phyloP scores from a whole-genome alignment of 2,888 invertebrate genomes.

The Tenodera sinensis region DNA sequence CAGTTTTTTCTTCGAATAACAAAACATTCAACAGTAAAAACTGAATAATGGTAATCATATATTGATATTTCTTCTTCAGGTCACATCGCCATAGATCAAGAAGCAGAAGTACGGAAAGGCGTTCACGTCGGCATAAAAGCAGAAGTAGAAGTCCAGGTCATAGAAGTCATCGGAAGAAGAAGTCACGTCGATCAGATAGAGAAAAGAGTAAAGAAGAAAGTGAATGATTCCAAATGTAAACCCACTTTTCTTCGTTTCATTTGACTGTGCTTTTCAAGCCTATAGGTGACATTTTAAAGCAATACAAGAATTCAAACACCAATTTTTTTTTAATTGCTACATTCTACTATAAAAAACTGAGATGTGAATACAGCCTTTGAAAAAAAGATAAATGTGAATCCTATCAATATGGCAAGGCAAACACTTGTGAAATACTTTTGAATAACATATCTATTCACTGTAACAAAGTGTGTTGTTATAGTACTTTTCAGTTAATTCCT shows the following conservation, averaged over 20 bases:
- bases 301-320: neutral
- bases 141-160: conserved; percentile 67
- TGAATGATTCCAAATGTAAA: conserved; percentile 45
- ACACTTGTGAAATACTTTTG: no score
- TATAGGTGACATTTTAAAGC: neutral
- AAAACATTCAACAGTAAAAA: neutral
- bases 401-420: neutral
- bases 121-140: conserved; percentile 63
- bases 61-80: neutral
- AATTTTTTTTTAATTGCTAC: neutral
- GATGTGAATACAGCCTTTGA: neutral
- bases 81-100: conserved; percentile 33
- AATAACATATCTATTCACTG: no score
- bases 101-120: conserved; percentile 35
- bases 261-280: neutral
- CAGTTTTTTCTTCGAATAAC: no score
- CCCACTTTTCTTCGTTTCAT: neutral
- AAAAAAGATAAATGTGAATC: neutral
- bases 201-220: conserved; percentile 62
- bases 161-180: conserved; percentile 61
- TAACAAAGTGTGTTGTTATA: no score
- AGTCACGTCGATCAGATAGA: conserved; percentile 64
- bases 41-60: neutral
- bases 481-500: no score
- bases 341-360: neutral